These are phyloP conservation scores for Cantharis lateralis DNA, from an alignment of 2,888 invertebrate species.

Conservation along the genomic window DNA sequence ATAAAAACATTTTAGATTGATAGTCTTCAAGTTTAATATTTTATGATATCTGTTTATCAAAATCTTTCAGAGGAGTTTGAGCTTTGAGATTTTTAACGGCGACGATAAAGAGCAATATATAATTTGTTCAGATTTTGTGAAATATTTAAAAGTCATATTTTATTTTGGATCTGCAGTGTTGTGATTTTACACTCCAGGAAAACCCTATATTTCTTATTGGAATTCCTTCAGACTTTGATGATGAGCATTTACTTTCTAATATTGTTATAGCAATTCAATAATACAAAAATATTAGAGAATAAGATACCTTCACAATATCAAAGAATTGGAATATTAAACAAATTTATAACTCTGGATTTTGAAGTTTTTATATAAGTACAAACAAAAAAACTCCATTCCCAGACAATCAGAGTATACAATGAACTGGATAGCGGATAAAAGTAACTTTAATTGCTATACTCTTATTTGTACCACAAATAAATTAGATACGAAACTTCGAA, in stretches of 20 bases:
- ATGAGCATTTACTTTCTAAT: background rate
- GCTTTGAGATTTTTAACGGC: background rate
- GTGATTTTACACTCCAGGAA: background rate
- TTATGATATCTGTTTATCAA: background rate
- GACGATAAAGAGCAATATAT: background rate
- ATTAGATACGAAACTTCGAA: constrained; percentile 34
- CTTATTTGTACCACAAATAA: constrained; percentile 30
- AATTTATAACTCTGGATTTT: background rate
- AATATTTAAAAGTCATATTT: background rate
- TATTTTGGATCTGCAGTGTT: background rate
- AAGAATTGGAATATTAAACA: background rate
- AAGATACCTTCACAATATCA: background rate
- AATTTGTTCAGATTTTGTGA: background rate
- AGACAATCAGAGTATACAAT: background rate
- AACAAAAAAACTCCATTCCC: background rate
- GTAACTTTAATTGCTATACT: constrained; percentile 15
- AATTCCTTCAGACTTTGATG: background rate
- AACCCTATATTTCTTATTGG: background rate
- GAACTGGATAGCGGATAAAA: background rate
- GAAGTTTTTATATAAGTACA: background rate
- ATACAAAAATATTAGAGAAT: background rate
- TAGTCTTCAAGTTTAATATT: background rate
- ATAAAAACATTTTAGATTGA: background rate
- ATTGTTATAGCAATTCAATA: background rate
- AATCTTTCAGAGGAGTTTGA: background rate